Base-by-base conservation (phyloP, 1,140 invertebrate genomes). In the Brachionus calyciflorus region DNA sequence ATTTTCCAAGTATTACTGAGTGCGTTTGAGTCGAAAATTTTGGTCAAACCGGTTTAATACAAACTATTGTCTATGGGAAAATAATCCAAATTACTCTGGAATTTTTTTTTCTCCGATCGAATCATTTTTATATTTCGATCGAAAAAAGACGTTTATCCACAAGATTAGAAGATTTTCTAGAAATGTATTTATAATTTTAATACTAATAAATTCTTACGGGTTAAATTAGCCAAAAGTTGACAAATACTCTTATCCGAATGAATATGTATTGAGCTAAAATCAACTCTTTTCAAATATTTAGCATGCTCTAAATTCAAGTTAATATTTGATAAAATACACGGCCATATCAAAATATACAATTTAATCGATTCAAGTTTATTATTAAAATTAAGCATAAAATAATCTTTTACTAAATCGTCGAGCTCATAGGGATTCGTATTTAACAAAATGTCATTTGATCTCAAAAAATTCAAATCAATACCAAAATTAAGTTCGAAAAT, bases 261-360 rank as follows among this genome's bases (percentile, higher is more conserved):
- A 28, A 65, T 44, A 65, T 65, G 60, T 14, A 65, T 65, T 24
- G 40, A 65, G 21, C 37, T 26, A 24, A 65, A 65, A 26, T 65
- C 60, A 44, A 65, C 12, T 44, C 26, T 65, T 65, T 65, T 65
- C n/a, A 65, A 65, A 41, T 19, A 41, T 44, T 65, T 44, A 14
- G 37, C 24, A 41, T 19, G 41, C 3, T 19, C 10, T 44, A 44
- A 24, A 44, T 44, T 65, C 40, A 65, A 65, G 24, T 41, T 44
- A 44, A 65, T 24, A 21, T 37, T 44, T 21, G 33, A 28, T 14
- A 65, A 41, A 12, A 65, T 65, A 65, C 60, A 65, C 0, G 60
- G 60, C 60, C 60, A 65, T n/a, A 65, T 65, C 3, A 65, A 41
- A n/a, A 65, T 65, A 41, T 65, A 65, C 60, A 65, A 65, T 44